Evolutionary conservation across 2,888 invertebrate genomes (phyloP).

Genomic region (Epinotia brunnichana): DNA sequence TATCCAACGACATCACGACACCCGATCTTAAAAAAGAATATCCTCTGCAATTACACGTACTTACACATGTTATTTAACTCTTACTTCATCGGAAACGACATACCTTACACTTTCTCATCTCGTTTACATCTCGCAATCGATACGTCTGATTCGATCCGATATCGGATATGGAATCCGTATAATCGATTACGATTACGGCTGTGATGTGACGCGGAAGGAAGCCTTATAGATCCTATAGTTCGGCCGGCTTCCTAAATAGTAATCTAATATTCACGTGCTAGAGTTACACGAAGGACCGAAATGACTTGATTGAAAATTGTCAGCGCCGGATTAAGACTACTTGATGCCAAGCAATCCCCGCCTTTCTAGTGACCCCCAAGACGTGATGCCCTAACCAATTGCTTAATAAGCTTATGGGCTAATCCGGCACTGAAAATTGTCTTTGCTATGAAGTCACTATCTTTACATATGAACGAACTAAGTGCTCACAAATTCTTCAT

Average conservation of each 20-base stretch:
- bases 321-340: background rate
- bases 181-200: constrained; percentile 50
- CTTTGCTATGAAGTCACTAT: background rate
- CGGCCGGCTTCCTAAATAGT: constrained; percentile 51
- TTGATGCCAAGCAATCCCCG: no score
- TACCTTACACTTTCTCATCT: constrained; percentile 35
- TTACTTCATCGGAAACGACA: constrained; percentile 13
- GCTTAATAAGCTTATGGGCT: no score
- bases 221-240: constrained; percentile 54
- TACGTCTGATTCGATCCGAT: constrained; percentile 33
- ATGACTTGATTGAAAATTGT: background rate
- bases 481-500: no score
- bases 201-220: constrained; percentile 57
- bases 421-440: background rate
- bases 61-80: constrained; percentile 25
- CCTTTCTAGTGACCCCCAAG: no score
- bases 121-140: constrained; percentile 32
- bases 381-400: no score
- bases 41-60: constrained; percentile 34
- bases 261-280: constrained; percentile 48
- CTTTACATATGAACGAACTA: no score
- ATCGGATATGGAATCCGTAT: constrained; percentile 46
- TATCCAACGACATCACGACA: constrained; percentile 16
- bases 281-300: background rate
- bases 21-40: constrained; percentile 12